Evolutionary conservation across 2,113 vertebrate species (phyloP).

Genomic region (Dasypus novemcinctus): DNA sequence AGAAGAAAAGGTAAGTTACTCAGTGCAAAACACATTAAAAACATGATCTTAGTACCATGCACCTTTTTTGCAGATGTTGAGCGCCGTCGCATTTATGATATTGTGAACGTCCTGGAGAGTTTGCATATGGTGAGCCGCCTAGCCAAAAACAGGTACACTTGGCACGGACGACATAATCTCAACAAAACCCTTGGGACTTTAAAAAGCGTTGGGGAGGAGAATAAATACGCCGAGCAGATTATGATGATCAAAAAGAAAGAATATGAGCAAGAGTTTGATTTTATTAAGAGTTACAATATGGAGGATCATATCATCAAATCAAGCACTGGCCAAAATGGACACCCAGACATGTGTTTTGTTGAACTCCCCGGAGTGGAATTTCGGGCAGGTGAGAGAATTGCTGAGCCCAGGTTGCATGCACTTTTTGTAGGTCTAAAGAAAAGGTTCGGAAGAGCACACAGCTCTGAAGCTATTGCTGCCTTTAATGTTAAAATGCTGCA

Average conservation of each 20-base stretch:
- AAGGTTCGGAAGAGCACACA: not conserved
- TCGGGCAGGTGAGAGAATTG: constrained; percentile 88
- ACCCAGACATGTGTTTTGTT: constrained; percentile 88
- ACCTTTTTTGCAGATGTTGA: constrained; percentile 87
- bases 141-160: constrained; percentile 94
- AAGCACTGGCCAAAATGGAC: constrained; percentile 74
- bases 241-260: constrained; percentile 89
- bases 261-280: constrained; percentile 85
- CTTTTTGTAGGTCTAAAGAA: not conserved
- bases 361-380: constrained; percentile 93
- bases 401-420: rapidly evolving
- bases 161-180: constrained; percentile 93
- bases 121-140: constrained; percentile 98
- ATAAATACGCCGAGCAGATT: constrained; percentile 91
- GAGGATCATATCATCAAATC: constrained; percentile 81
- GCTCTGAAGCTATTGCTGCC: not conserved
- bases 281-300: constrained; percentile 79
- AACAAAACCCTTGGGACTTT: constrained; percentile 90
- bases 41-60: not conserved
- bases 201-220: constrained; percentile 89
- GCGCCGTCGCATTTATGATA: constrained; percentile 96
- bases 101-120: constrained; percentile 97
- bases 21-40: not conserved
- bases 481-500: not conserved
- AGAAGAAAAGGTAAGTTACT: not conserved